Conservation (phyloP, 2,888 invertebrate genomes). For the Cephus nigrinus region DNA sequence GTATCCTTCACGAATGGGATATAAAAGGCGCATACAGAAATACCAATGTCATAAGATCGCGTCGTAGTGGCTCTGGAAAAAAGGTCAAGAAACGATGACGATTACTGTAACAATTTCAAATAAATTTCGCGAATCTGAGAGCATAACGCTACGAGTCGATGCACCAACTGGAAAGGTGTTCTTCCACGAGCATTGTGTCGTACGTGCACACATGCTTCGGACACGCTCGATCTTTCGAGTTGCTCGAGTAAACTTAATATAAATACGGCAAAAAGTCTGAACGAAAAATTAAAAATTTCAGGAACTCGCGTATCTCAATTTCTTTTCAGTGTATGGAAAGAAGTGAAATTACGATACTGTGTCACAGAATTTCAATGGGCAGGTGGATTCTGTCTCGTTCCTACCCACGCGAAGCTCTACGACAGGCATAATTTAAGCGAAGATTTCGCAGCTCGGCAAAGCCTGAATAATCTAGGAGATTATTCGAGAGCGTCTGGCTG, state of each 20-base stretch:
- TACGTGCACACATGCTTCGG: too few relatives aligned
- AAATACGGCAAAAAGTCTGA: background rate
- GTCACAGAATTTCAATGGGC: background rate
- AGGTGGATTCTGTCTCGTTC: background rate
- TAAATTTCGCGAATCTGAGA: too few relatives aligned
- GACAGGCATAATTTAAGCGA: background rate
- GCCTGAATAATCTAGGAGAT: background rate
- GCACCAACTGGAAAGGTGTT: too few relatives aligned
- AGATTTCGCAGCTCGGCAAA: background rate
- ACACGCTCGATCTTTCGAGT: too few relatives aligned
- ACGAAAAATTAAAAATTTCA: background rate
- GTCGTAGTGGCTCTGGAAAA: too few relatives aligned
- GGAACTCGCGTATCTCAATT: background rate
- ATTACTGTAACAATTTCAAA: too few relatives aligned
- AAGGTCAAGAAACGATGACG: too few relatives aligned
- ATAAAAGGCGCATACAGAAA: too few relatives aligned
- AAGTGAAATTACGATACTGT: background rate
- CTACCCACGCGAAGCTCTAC: background rate
- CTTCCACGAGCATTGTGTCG: too few relatives aligned
- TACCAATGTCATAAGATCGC: too few relatives aligned
- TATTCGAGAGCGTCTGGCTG: background rate
- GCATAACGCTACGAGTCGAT: too few relatives aligned
- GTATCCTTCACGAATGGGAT: too few relatives aligned
- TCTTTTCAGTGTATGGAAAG: background rate
- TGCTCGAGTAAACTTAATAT: background rate